Evolutionary conservation across 2,113 vertebrate species (phyloP).

Genomic region (Trinectes maculatus): DNA sequence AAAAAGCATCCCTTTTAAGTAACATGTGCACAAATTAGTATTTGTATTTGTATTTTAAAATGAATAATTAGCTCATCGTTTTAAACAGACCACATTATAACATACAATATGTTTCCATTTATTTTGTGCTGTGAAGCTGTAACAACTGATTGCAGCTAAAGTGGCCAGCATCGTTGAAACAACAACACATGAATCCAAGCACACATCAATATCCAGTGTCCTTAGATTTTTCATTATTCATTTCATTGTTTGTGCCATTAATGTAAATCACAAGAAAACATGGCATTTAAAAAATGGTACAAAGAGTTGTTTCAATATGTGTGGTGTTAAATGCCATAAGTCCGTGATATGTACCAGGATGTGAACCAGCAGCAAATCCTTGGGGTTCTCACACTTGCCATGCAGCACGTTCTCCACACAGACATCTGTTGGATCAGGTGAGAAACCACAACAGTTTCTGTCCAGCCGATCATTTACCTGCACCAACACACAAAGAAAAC

Average conservation of each 20-base stretch:
- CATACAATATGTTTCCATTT: too few relatives aligned
- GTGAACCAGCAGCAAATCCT: slow-evolving; percentile 88
- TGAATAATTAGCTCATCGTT: too few relatives aligned
- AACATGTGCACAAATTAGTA: background rate
- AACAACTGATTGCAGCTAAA: too few relatives aligned
- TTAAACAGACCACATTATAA: too few relatives aligned
- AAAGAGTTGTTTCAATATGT: too few relatives aligned
- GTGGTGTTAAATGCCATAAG: background rate
- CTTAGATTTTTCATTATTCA: background rate
- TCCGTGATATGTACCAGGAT: slow-evolving; percentile 85
- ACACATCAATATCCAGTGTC: background rate
- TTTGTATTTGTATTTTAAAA: too few relatives aligned
- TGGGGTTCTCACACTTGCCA: slow-evolving; percentile 84
- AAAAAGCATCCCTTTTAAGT: background rate
- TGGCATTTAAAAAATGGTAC: too few relatives aligned
- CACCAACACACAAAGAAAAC: slow-evolving; percentile 5
- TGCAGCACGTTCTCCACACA: slow-evolving; percentile 91
- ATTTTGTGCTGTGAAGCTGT: too few relatives aligned
- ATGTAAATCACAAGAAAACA: background rate
- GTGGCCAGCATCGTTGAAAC: background rate
- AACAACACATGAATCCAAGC: slow-evolving; percentile 1
- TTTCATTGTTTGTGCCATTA: background rate
- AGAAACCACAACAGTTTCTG: slow-evolving; percentile 93
- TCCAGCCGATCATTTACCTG: slow-evolving; percentile 94
- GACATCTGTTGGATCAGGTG: slow-evolving; percentile 85